Evolutionary conservation across 2,113 vertebrate species (phyloP).

Genomic region (cattle (Bos taurus)): ARS-UCD2.0 NC_037350.1:24285001-24285500

Average conservation of each 20-base stretch:
- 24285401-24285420: not conserved
- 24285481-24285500: not conserved
- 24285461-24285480: not conserved
- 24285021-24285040: not conserved
- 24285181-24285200: conserved; percentile 66
- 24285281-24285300: conserved; percentile 76
- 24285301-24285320: conserved; percentile 79
- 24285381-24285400: not conserved
- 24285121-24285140: not conserved
- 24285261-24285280: conserved; percentile 78
- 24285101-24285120: not conserved
- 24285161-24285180: conserved; percentile 42
- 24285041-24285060: not conserved
- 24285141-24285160: too few species aligned
- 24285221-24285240: conserved; percentile 79
- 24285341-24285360: conserved; percentile 65
- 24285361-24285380: conserved; percentile 3
- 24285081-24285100: not conserved
- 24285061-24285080: not conserved
- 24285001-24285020: not conserved
- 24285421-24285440: not conserved
- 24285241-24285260: conserved; percentile 82
- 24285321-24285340: conserved; percentile 76
- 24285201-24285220: conserved; percentile 62
- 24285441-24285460: not conserved